phyloP scores from a whole-genome alignment of 2,797 vertebrate species.

The Danio kyathit region DNA sequence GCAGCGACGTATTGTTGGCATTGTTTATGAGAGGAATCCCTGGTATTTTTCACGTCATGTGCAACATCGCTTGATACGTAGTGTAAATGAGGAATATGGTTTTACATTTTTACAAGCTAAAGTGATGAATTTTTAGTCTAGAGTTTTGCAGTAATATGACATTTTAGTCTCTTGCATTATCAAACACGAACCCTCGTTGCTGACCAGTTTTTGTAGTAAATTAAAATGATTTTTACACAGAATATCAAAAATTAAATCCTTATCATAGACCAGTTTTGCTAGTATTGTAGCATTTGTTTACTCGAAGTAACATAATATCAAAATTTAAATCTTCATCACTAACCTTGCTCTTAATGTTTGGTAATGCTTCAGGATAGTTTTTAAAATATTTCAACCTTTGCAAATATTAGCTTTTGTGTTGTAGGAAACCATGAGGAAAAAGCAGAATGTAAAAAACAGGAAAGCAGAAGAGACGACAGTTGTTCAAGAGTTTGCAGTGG shows the following conservation, averaged over 20 bases:
- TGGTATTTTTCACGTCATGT: background rate
- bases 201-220: background rate
- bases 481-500: constrained; percentile 97
- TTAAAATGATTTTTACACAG: too few species aligned
- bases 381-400: background rate
- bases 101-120: background rate
- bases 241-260: too few species aligned
- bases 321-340: too few species aligned
- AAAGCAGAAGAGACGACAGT: constrained; percentile 93
- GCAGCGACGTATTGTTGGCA: background rate
- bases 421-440: constrained; percentile 94
- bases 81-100: background rate
- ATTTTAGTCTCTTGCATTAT: background rate
- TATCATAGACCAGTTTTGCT: too few species aligned
- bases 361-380: background rate
- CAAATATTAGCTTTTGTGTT: background rate
- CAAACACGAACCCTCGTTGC: background rate
- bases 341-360: background rate
- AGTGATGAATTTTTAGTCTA: background rate
- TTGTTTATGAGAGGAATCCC: background rate
- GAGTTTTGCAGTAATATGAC: background rate
- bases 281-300: too few species aligned
- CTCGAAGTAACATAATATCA: too few species aligned
- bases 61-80: background rate
- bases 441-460: constrained; percentile 98